Evolutionary conservation across 2,797 vertebrate species (phyloP), one percentile per base, ranked within the genome.

Genomic region (Pangasius djambal): DNA sequence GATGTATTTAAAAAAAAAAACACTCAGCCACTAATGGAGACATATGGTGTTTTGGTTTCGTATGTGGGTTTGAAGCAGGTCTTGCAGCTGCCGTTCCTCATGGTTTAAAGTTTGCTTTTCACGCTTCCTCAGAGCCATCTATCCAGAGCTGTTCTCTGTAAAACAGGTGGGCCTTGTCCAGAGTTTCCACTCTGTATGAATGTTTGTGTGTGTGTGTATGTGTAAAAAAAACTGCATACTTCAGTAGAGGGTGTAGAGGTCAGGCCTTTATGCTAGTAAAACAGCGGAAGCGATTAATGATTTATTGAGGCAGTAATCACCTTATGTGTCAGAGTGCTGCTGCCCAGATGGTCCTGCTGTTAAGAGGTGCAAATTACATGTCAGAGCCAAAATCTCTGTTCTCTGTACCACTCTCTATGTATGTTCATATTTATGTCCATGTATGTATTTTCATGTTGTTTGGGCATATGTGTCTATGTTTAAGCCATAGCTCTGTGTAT

Each of bases 331-430:
- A 48, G 65, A 86, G 83, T 77, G 70, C 86, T 90, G 75, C 61
- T 86, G 78, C 82, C 87, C 92, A 92, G 92, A 92, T 92, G 92
- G 89, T 89, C 89, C 87, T 77, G 88, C 90, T 88, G 79, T 91
- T 92, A 89, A 86, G 70, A 89, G 63, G 91, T 93, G 94, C 92
- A 93, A 94, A 94, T 94, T 88, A 92, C 79, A 91, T 2, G 0
- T 91, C 93, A 86, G 92, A 94, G 89, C 88, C 90, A 59, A 57
- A 77, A 50, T 84, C 77, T 63, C 50, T 48, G 69, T 77, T 67
- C 65, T 63, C 63, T 83, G 7, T 48, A 48, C 44, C 57, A 20
- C 75, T 57, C 22, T 9, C 15, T 87, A n/a, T 77, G 34, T 69
- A 22, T 67, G 67, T 31, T 16, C 50, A 37, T 70, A 37, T 63